Conservation (phyloP, 1,140 invertebrate genomes). For the Leptinotarsa texana region DNA sequence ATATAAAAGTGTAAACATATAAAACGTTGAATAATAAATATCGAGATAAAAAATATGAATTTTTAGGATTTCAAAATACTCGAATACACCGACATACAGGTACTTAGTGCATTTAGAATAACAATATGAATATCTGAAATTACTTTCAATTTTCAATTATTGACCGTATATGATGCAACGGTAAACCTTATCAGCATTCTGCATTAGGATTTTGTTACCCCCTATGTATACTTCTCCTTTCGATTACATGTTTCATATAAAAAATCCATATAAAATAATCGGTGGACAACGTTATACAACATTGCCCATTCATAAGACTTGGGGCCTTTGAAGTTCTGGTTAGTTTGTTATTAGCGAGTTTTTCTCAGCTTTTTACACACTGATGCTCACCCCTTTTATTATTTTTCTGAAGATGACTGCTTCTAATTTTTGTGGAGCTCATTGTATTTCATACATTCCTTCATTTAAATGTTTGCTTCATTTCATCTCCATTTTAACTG, state of each 20-base stretch:
- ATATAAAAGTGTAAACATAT: neutral
- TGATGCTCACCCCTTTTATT: neutral
- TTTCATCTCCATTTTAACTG: neutral
- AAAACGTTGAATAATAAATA: too few species aligned
- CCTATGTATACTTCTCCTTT: neutral
- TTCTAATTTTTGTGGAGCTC: neutral
- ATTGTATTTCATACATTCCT: neutral
- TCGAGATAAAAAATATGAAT: too few species aligned
- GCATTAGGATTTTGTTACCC: neutral
- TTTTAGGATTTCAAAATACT: too few species aligned
- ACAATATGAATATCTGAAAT: too few species aligned
- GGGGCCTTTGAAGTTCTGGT: neutral
- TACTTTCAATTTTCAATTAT: too few species aligned
- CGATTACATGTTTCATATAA: neutral
- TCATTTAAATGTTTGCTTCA: neutral
- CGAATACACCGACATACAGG: too few species aligned
- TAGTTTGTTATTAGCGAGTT: neutral
- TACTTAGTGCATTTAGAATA: too few species aligned
- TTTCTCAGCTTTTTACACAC: neutral
- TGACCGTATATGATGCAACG: neutral
- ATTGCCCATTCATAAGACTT: neutral
- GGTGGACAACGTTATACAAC: neutral
- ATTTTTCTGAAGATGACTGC: neutral
- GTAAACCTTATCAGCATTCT: neutral
- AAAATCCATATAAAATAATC: neutral